Evolutionary conservation across 2,797 vertebrate species (phyloP), one percentile per base, ranked within the genome.

Genomic region (Sebastes taczanowskii): DNA sequence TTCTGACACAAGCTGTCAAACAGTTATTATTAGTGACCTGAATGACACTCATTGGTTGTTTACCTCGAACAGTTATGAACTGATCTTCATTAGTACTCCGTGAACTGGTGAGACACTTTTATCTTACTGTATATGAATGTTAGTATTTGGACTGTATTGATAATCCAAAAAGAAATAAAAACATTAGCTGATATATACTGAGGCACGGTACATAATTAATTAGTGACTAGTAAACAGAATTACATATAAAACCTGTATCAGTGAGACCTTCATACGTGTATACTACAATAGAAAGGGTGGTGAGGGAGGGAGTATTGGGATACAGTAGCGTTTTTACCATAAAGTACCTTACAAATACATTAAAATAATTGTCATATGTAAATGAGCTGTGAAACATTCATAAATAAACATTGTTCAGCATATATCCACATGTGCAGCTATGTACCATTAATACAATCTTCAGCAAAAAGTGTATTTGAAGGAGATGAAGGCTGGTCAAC

Each of bases 331-430:
- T 74, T 73, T 66, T 49, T 49, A 73, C 42, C 52, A 55, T 68
- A 55, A 30, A 83, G 80, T 84, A 90, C 76, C 83, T 2, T 56
- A 80, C 3, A 71, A 66, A 77, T 59, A 79, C 64, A 78, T 74
- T 32, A 53, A 85, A 87, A 73, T 70, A 84, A 74, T 61, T 66
- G 58, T 62, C 29, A 72, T 63, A 35, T 58, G 52, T 66, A 62
- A 81, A 65, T 64, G 30, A 71, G 34, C 56, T 63, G 22, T 64
- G 22, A 80, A 23, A 78, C 53, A 59, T 25, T 20, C 27, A 84
- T 71, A 92, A 74, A 88, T 86, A 79, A 79, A 76, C 73, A 86
- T 62, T 78, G 84, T 81, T 77, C 63, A 75, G 80, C 72, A 79
- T 63, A 66, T 27, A 76, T 52, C 65, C 42, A 78, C n/a, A 60